phyloP scores from a whole-genome alignment of 23 tunicate genomes.

The Styela clava region DNA sequence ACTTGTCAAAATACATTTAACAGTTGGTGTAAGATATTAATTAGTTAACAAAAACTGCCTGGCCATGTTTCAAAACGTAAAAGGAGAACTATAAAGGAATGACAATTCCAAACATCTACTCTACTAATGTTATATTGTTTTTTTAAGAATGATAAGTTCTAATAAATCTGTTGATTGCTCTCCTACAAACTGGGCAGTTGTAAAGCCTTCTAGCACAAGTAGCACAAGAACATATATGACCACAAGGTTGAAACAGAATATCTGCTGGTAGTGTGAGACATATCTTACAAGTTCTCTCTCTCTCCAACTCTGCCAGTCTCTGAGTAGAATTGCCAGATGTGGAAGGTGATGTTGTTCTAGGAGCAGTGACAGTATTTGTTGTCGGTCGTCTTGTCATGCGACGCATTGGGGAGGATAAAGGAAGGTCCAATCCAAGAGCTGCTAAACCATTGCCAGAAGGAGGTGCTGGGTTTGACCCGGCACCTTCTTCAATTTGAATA shows the following conservation, averaged over 20 bases:
- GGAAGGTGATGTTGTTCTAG: background rate
- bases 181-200: constrained; percentile 1
- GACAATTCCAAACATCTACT: too few species aligned
- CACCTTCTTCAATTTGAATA: background rate
- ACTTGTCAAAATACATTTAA: too few species aligned
- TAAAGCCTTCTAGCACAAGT: background rate
- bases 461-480: background rate
- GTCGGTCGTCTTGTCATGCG: background rate
- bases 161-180: background rate
- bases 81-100: too few species aligned
- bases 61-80: too few species aligned
- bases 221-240: constrained; percentile 6
- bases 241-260: constrained; percentile 5
- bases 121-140: too few species aligned
- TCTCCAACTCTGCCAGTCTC: background rate
- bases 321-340: background rate
- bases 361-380: background rate
- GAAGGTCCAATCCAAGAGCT: background rate
- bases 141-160: constrained; percentile 5
- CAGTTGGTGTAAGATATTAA: too few species aligned
- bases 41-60: too few species aligned
- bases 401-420: background rate
- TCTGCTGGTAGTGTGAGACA: background rate
- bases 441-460: background rate
- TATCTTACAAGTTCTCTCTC: background rate